Evolutionary conservation across 2,797 vertebrate species (phyloP).

Genomic region (Petrocephalus sullivani): DNA sequence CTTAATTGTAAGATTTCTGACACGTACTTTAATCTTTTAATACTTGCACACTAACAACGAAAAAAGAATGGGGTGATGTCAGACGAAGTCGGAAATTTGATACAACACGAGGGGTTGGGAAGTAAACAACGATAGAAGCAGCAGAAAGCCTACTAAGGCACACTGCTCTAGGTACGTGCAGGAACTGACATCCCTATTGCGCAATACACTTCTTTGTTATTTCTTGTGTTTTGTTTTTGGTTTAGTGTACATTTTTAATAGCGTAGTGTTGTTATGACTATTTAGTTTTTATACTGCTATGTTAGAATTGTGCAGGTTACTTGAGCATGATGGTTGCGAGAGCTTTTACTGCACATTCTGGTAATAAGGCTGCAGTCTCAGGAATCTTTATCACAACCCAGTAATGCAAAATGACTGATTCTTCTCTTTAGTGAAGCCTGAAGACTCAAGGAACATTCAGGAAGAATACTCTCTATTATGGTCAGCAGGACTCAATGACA

Average conservation of each 20-base stretch:
- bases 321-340: neutral
- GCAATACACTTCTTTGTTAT: neutral
- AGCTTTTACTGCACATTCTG: neutral
- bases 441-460: neutral
- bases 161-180: neutral
- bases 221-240: neutral
- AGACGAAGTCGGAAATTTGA: neutral
- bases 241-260: neutral
- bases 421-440: neutral
- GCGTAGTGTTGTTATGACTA: neutral
- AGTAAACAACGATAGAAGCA: neutral
- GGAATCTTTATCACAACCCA: neutral
- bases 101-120: neutral
- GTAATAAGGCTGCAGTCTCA: neutral
- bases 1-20: neutral
- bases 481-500: neutral
- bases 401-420: neutral
- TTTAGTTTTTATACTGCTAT: neutral
- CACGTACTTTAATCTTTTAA: neutral
- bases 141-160: neutral
- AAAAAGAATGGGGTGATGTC: neutral
- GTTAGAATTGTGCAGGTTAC: neutral
- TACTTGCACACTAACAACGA: neutral
- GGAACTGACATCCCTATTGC: neutral
- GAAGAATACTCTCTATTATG: neutral